These are phyloP conservation scores for Pachliopta kotzebuea DNA, from an alignment of 2,888 invertebrate species.

Conservation along the genomic window DNA sequence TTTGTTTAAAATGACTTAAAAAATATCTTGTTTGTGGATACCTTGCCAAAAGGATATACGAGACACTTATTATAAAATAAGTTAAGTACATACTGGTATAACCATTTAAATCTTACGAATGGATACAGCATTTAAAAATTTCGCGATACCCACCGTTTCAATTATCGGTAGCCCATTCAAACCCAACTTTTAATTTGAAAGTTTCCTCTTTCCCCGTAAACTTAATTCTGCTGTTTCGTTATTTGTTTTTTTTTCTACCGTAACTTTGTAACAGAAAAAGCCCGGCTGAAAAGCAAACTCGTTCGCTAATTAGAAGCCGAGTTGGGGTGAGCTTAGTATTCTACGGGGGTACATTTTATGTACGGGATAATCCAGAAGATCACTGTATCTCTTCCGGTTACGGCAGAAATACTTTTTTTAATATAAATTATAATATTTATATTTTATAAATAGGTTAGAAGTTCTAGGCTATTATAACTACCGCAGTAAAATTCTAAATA, in stretches of 20 bases:
- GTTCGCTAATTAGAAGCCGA: conserved; percentile 24
- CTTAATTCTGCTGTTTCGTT: conserved; percentile 22
- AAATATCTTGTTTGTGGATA: no score
- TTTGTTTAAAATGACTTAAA: no score
- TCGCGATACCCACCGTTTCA: conserved; percentile 3
- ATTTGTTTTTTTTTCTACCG: conserved; percentile 10
- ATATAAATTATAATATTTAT: no score
- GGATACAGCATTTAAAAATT: background rate
- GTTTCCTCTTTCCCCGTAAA: conserved; percentile 19
- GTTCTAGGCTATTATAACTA: no score
- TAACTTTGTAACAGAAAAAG: conserved; percentile 21
- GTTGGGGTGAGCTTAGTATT: conserved; percentile 12
- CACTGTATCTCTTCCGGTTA: background rate
- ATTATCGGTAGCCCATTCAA: conserved; percentile 9
- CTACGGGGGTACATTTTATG: conserved; percentile 10
- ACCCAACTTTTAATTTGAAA: conserved; percentile 26
- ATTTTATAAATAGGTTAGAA: no score
- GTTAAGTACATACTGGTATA: no score
- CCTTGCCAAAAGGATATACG: no score
- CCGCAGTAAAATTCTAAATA: no score
- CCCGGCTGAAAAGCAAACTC: conserved; percentile 7
- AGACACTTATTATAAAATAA: no score
- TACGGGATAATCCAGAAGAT: background rate
- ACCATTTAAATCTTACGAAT: background rate
- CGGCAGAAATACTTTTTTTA: background rate